Evolutionary conservation across 2,888 invertebrate genomes (phyloP).

Genomic region (Amblyjoppa fuscipennis): DNA sequence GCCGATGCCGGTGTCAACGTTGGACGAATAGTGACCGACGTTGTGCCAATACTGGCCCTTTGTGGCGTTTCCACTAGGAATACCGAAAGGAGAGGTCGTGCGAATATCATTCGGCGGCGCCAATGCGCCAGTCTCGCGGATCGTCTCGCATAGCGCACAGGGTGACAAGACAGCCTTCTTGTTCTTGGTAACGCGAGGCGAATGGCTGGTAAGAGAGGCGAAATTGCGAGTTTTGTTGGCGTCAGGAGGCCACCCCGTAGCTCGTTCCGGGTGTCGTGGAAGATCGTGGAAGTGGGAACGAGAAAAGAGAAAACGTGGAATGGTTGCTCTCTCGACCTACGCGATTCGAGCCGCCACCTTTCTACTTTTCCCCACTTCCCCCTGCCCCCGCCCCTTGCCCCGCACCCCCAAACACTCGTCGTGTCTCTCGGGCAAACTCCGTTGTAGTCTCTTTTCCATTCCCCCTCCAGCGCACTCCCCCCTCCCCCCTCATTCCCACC

Average conservation of each 20-base stretch:
- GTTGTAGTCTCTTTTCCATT: conserved; percentile 56
- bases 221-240: conserved; percentile 82
- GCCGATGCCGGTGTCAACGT: too few relatives aligned
- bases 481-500: neutral
- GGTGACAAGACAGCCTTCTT: conserved; percentile 76
- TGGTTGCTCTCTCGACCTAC: conserved; percentile 49
- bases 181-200: conserved; percentile 75
- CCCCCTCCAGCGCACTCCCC: conserved; percentile 2
- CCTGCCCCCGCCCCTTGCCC: conserved; percentile 1
- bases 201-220: conserved; percentile 75
- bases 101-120: conserved; percentile 30
- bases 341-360: conserved; percentile 46
- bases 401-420: conserved; percentile 29
- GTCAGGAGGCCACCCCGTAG: conserved; percentile 75
- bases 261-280: conserved; percentile 64
- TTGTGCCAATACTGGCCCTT: too few relatives aligned
- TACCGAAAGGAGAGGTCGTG: conserved; percentile 7
- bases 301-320: conserved; percentile 18
- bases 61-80: too few relatives aligned
- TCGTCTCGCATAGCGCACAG: conserved; percentile 42
- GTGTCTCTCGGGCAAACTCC: conserved; percentile 62
- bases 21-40: too few relatives aligned
- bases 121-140: conserved; percentile 18
- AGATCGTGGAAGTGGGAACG: conserved; percentile 22
- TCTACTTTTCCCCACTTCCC: conserved; percentile 25